Evolutionary conservation across 2,888 invertebrate species (phyloP).

Genomic region (Thereva nobilitata): DNA sequence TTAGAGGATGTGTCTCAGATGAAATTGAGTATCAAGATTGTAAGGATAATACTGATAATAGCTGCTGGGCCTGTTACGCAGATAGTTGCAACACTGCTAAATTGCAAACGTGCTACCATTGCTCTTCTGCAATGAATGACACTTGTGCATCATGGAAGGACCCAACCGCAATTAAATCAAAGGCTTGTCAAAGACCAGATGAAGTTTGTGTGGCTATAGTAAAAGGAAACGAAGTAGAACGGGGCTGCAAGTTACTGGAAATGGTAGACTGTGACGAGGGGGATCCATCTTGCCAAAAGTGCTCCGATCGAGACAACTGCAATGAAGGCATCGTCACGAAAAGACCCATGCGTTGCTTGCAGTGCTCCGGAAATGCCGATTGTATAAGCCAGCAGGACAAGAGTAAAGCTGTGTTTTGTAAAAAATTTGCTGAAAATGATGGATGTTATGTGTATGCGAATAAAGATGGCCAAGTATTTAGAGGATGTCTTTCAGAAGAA

Average conservation of each 20-base stretch:
- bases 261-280: conserved; percentile 48
- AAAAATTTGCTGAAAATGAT: conserved; percentile 30
- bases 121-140: conserved; percentile 47
- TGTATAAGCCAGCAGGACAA: no score
- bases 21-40: conserved; percentile 44
- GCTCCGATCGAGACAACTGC: conserved; percentile 32
- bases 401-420: conserved; percentile 40
- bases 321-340: conserved; percentile 1
- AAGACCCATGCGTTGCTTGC: no score
- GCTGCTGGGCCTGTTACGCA: conserved; percentile 45
- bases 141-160: conserved; percentile 47
- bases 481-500: conserved; percentile 47
- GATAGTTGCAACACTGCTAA: conserved; percentile 50
- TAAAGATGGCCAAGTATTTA: conserved; percentile 39
- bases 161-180: conserved; percentile 41
- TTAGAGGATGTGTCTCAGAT: conserved; percentile 46
- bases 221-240: conserved; percentile 45
- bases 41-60: conserved; percentile 46
- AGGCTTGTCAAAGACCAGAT: conserved; percentile 46
- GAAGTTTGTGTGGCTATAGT: conserved; percentile 52
- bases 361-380: no score
- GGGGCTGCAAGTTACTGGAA: conserved; percentile 49
- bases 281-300: conserved; percentile 52
- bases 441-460: conserved; percentile 48
- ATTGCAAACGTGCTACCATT: conserved; percentile 51